Evolutionary conservation across 2,797 vertebrate genomes (phyloP), one percentile per base, ranked within the genome.

Genomic region (Iguana delicatissima): DNA sequence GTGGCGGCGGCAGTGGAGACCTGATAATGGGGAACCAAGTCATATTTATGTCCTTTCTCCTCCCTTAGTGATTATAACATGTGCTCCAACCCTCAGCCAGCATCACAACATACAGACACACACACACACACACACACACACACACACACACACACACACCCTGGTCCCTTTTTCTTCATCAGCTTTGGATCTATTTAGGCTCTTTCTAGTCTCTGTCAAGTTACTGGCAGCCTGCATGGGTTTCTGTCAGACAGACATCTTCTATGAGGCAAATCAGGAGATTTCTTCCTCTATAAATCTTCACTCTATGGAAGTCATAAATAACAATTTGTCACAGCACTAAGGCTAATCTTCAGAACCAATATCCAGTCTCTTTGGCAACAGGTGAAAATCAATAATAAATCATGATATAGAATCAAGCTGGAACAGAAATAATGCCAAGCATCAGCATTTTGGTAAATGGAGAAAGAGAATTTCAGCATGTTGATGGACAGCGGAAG

Each of bases 201-300:
- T 82, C 38, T 42, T 80, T 69, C 83, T 90, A 38, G 74, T 6
- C 22, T 59, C 57, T 14, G 42, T 42, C 12, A 42, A 18, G 12
- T 69, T 14, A 22, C 67, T 64, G 67, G 14, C 52, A 52, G 38
- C 55, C 72, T 86, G 55, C 38, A 82, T 4, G 26, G 55, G 4
- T 69, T 32, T 90, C 79, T 29, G 22, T 81, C 69, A 64, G 84
- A 86, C 38, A 79, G 35, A 76, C 35, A 84, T 84, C 20, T 59
- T 84, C 20, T 59, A 72, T 88, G 79, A 91, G 86, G 90, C 80
- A 79, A 91, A 42, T 69, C 59, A 90, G 85, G 72, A 79, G 62
- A 77, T n/a, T 88, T 20, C 38, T 84, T 87, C 46, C 20, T 84
- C 81, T 52, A 72, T 20, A 76, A 69, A 84, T 64, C 73, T 72